Evolutionary conservation across 2,113 vertebrate species (phyloP).

Genomic region (Crotalus helleri): DNA sequence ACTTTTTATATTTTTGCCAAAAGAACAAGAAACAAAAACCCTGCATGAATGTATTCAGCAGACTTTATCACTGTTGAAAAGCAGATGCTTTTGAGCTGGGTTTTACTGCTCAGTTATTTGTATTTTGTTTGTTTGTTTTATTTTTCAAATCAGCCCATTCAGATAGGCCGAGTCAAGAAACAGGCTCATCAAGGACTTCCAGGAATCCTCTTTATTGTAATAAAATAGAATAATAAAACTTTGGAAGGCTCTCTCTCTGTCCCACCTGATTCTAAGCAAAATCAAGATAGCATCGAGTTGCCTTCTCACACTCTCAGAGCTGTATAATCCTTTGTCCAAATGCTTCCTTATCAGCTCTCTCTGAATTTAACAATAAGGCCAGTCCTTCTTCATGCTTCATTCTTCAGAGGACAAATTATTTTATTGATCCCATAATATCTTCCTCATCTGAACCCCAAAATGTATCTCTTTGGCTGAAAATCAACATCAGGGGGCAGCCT

Average conservation of each 20-base stretch:
- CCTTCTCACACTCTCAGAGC: neutral
- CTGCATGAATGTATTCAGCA: neutral
- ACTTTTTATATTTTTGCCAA: neutral
- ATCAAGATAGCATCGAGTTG: neutral
- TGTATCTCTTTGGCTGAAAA: neutral
- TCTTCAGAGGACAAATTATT: neutral
- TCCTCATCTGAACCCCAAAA: neutral
- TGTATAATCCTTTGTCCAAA: neutral
- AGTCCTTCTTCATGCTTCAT: neutral
- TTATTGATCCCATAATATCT: neutral
- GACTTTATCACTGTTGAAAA: neutral
- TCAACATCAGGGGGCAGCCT: neutral
- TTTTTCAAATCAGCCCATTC: neutral
- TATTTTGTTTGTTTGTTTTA: neutral
- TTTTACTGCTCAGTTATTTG: neutral
- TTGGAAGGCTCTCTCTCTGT: neutral
- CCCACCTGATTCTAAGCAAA: neutral
- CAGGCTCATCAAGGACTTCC: neutral
- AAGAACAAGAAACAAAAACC: neutral
- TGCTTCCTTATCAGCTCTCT: neutral
- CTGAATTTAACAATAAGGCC: neutral
- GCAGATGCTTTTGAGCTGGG: neutral
- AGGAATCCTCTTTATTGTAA: neutral
- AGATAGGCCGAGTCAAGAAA: neutral
- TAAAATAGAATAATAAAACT: neutral